phyloP scores from a whole-genome alignment of 2,888 invertebrate genomes.

The Monochamus alternatus region DNA sequence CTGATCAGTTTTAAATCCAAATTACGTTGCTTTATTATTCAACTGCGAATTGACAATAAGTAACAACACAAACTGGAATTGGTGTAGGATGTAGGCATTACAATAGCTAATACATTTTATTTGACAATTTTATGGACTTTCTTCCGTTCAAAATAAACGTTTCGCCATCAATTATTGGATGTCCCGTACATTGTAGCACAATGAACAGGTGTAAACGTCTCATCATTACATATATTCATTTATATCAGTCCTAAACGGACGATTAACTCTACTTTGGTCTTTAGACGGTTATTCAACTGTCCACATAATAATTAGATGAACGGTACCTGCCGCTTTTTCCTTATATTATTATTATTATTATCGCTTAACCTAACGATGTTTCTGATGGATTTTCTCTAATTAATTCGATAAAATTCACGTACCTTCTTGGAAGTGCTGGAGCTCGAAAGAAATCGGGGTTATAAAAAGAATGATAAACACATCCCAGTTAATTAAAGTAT shows the following conservation, averaged over 20 bases:
- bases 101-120: no score
- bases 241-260: conserved; percentile 20
- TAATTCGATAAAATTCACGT: neutral
- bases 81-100: no score
- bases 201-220: conserved; percentile 19
- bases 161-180: neutral
- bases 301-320: no score
- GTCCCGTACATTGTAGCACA: neutral
- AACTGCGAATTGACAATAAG: no score
- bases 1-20: no score
- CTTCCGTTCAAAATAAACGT: neutral
- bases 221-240: conserved; percentile 4
- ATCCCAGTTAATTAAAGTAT: conserved; percentile 34
- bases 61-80: no score
- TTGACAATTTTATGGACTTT: neutral
- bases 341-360: no score
- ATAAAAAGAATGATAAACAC: conserved; percentile 37
- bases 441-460: conserved; percentile 25
- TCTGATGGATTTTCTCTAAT: neutral
- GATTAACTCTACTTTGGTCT: conserved; percentile 23
- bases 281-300: conserved; percentile 25
- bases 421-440: neutral
- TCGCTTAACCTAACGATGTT: neutral
- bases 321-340: neutral
- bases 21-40: no score